phyloP scores from a whole-genome alignment of 2,888 invertebrate species.

The Myathropa florea region DNA sequence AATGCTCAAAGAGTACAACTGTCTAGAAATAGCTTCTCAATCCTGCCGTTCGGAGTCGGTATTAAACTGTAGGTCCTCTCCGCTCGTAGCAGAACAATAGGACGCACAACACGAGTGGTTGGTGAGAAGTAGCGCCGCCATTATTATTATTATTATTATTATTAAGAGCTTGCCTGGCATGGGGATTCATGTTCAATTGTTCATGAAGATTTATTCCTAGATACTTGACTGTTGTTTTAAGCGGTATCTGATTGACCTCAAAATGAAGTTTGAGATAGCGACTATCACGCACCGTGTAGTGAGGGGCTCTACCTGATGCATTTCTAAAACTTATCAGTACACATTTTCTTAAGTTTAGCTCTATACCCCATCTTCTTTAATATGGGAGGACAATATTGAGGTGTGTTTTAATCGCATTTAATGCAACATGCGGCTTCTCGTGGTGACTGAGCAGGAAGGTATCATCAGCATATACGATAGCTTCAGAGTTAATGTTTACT shows the following conservation, averaged over 20 bases:
- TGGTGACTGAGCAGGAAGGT: neutral
- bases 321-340: conserved; percentile 7
- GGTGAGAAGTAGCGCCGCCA: too few species aligned
- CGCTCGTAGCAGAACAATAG: too few species aligned
- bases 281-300: neutral
- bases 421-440: neutral
- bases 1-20: too few species aligned
- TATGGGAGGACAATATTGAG: neutral
- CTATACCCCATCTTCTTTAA: neutral
- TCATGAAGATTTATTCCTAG: too few species aligned
- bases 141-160: too few species aligned
- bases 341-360: neutral
- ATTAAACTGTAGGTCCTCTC: too few species aligned
- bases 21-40: too few species aligned
- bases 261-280: neutral
- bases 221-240: too few species aligned
- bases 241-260: neutral
- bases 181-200: neutral
- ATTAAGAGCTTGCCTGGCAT: neutral
- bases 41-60: too few species aligned
- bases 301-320: neutral
- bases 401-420: neutral
- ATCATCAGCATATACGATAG: conserved; percentile 12
- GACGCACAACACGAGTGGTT: too few species aligned
- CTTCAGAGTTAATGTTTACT: neutral